phyloP scores from a whole-genome alignment of 2,888 invertebrate species.

The Rhagium mordax region DNA sequence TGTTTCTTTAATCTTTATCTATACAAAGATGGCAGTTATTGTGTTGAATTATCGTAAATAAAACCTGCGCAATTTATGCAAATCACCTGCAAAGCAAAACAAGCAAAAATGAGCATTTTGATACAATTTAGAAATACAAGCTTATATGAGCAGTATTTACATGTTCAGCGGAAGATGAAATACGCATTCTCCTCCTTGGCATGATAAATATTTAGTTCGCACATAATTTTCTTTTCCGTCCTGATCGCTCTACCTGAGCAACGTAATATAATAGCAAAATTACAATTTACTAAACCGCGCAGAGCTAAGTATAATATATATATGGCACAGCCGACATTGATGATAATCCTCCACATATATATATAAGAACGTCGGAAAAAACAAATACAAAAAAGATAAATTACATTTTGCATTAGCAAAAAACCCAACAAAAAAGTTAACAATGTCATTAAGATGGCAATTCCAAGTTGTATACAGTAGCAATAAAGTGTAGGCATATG shows the following conservation, averaged over 20 bases:
- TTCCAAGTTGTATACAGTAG: slow-evolving; percentile 48
- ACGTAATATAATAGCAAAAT: slow-evolving; percentile 35
- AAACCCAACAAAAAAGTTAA: slow-evolving; percentile 59
- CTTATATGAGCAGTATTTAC: neutral
- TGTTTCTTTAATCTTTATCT: too few relatives aligned
- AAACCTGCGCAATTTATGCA: neutral
- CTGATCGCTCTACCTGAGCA: slow-evolving; percentile 10
- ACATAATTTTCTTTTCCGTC: slow-evolving; percentile 11
- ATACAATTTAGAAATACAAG: neutral
- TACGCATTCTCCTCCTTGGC: neutral
- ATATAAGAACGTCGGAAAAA: slow-evolving; percentile 43
- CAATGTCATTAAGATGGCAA: slow-evolving; percentile 67
- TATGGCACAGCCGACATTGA: slow-evolving; percentile 46
- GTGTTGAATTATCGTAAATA: too few relatives aligned
- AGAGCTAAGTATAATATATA: slow-evolving; percentile 44
- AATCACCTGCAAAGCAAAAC: neutral
- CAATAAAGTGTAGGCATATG: slow-evolving; percentile 4
- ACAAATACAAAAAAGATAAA: slow-evolving; percentile 49
- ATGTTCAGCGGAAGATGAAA: slow-evolving; percentile 1
- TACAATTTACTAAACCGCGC: slow-evolving; percentile 40
- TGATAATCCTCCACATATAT: slow-evolving; percentile 43
- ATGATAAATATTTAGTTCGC: slow-evolving; percentile 24
- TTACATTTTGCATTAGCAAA: slow-evolving; percentile 46
- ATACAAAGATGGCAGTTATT: too few relatives aligned
- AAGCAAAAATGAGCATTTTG: neutral